Conservation (phyloP, 2,888 invertebrate species). For the Drosophila nigritarsus region DNA sequence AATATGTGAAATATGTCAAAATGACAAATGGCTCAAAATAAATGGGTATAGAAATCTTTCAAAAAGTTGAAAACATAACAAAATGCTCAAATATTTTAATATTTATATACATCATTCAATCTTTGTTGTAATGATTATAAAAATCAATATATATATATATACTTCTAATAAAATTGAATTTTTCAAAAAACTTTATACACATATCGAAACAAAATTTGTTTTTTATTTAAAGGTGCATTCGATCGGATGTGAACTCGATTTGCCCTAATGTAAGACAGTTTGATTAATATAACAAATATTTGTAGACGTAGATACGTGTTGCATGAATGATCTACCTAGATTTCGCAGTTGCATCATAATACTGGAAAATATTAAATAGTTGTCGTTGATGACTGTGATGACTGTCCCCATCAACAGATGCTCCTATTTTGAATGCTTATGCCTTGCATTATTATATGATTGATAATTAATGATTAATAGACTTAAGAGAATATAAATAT, state of each 20-base stretch:
- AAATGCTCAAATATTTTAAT: too few relatives aligned
- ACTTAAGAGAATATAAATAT: neutral
- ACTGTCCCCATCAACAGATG: neutral
- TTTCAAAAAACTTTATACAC: neutral
- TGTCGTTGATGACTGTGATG: neutral
- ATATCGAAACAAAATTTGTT: constrained; percentile 26
- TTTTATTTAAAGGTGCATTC: constrained; percentile 20
- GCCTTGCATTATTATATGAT: neutral
- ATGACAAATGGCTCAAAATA: too few relatives aligned
- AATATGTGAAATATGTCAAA: neutral
- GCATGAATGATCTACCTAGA: constrained; percentile 10
- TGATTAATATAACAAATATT: neutral
- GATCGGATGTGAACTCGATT: constrained; percentile 29
- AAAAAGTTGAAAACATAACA: neutral
- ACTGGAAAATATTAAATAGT: neutral
- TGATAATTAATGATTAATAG: neutral
- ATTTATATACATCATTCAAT: neutral
- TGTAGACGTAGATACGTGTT: constrained; percentile 11
- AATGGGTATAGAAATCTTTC: too few relatives aligned
- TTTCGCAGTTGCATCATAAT: neutral
- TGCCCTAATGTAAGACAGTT: constrained; percentile 34
- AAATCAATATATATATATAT: neutral
- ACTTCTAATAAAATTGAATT: too few relatives aligned
- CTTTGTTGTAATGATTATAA: too few relatives aligned
- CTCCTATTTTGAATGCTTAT: neutral